Conservation (phyloP, 2,797 vertebrate species). For the Alfaro cultratus region DNA sequence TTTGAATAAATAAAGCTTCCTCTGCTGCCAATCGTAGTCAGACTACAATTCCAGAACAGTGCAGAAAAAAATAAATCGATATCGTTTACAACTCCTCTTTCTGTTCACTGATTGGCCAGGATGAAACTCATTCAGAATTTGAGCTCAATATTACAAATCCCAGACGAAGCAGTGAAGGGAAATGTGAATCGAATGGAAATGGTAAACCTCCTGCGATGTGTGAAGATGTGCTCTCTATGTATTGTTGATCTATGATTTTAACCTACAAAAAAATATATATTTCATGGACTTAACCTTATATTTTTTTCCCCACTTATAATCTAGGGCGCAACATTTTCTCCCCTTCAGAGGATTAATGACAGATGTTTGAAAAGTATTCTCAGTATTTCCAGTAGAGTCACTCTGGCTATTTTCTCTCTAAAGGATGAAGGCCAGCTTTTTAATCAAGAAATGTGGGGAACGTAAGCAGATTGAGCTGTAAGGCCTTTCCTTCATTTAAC, state of each 20-base stretch:
- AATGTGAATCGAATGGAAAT: too few relatives aligned
- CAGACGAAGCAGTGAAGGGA: too few relatives aligned
- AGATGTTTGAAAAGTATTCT: constrained; percentile 6
- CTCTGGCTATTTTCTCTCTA: constrained; percentile 5
- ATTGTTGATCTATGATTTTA: not conserved
- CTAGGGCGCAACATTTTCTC: not conserved
- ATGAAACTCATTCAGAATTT: too few relatives aligned
- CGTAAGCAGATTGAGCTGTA: constrained; percentile 9
- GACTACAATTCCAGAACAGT: too few relatives aligned
- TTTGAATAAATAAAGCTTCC: too few relatives aligned
- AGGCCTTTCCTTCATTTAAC: constrained; percentile 42
- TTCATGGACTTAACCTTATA: not conserved
- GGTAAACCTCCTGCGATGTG: not conserved
- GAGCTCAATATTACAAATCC: too few relatives aligned
- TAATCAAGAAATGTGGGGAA: constrained; percentile 16
- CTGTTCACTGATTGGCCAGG: too few relatives aligned
- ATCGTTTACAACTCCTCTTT: too few relatives aligned
- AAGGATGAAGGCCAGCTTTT: constrained; percentile 13
- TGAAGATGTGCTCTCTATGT: not conserved
- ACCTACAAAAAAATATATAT: not conserved
- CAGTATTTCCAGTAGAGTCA: not conserved
- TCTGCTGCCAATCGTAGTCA: too few relatives aligned
- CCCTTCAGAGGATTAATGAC: constrained; percentile 11
- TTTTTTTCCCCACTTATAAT: not conserved
- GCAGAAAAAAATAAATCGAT: too few relatives aligned